Evolutionary conservation across 1,140 invertebrate species (phyloP), one percentile per base, ranked within the genome.

Genomic region (Carcinoscorpius rotundicauda): DNA sequence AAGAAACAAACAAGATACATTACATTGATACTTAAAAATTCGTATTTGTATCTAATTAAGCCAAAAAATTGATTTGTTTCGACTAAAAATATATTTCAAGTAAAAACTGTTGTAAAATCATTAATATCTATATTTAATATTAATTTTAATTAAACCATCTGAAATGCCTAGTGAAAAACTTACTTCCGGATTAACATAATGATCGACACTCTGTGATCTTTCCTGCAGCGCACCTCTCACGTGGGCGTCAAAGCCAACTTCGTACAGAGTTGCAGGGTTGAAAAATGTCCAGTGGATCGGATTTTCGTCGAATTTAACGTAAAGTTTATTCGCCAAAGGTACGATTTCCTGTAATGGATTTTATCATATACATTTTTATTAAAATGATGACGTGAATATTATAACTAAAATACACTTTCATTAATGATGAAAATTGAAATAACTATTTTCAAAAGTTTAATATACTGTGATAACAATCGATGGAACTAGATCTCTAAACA

Each of bases 201-300:
- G 64, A 10, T 67, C 66, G 3, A 63, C 66, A 48, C 60, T 51
- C n/a, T 6, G 6, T 5, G 66, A 58, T 29, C 53, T 58, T 62
- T 67, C 66, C 53, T 59, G 59, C 6, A 67, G 52, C 50, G 64
- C 5, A 5, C 66, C 66, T 58, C 62, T 57, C 4, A 67, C 55
- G 3, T 63, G 48, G 3, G 60, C 58, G 48, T 67, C 66, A 1
- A 64, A 58, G 6, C 66, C 66, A 4, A 61, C 64, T 53, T 67
- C 62, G 48, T 67, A 67, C 29, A 67, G 61, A 3, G 63, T 58
- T n/a, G 61, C 62, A 50, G 66, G 66, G 58, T 67, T 67, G 0
- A 67, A 55, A 49, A 64, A 67, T 11, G 51, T 58, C 29, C 50
- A 60, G 52, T 66, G 65, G 4, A 66, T n/a, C 3, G 65, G 65